phyloP scores from a whole-genome alignment of 2,113 vertebrate genomes.

The Mixornis gularis region DNA sequence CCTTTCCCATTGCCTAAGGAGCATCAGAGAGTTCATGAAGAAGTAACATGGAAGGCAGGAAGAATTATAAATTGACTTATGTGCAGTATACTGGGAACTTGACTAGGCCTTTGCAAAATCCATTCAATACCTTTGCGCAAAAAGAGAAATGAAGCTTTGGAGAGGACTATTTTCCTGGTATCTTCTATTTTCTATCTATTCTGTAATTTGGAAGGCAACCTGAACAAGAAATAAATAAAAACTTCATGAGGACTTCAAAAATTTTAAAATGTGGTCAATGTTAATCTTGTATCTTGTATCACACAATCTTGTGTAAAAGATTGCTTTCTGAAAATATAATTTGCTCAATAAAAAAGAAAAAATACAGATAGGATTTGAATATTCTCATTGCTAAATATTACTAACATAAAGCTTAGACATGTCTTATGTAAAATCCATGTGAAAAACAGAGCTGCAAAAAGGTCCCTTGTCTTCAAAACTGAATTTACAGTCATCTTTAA shows the following conservation, averaged over 20 bases:
- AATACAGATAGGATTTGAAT: neutral
- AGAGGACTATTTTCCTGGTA: neutral
- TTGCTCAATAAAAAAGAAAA: neutral
- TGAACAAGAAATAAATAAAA: neutral
- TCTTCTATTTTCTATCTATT: neutral
- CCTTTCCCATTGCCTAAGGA: neutral
- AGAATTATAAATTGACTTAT: neutral
- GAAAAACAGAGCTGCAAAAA: neutral
- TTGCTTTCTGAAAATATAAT: neutral
- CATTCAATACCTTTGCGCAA: neutral
- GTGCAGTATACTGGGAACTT: neutral
- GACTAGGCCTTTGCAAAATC: neutral
- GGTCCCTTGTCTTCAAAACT: neutral
- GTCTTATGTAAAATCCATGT: neutral
- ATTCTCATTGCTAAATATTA: neutral
- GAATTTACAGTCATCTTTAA: neutral
- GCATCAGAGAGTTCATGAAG: neutral
- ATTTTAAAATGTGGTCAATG: neutral
- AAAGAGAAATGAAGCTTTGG: neutral
- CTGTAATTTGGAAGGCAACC: neutral
- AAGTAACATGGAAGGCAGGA: neutral
- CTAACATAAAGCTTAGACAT: neutral
- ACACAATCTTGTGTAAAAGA: neutral
- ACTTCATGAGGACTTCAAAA: neutral
- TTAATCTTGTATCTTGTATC: neutral